A percentile compares a stretch with the other conserved stretches of the same genome.
These are phyloP conservation scores for Schizopygopsis pylzovi DNA, from an alignment of 2,797 vertebrate genomes.

Conservation along the genomic window DNA sequence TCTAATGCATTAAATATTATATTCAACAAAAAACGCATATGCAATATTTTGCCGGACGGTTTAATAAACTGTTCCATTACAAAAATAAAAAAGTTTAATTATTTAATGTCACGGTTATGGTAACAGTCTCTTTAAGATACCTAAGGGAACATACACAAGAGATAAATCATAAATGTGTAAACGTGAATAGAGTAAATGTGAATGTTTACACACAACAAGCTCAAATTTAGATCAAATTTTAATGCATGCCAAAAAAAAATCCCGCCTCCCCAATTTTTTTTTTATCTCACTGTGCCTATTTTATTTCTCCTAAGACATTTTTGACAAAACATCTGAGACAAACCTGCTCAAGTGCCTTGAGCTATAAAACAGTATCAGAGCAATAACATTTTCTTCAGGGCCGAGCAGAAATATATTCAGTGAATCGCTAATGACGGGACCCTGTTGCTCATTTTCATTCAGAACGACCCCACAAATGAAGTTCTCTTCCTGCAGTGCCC, in stretches of 20 bases:
- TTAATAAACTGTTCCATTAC: too few species aligned
- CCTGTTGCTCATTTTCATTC: conserved; percentile 9
- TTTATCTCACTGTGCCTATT: not conserved
- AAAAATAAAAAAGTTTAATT: too few species aligned
- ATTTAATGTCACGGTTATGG: too few species aligned
- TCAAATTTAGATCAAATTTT: not conserved
- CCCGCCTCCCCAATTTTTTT: too few species aligned
- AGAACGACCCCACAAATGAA: not conserved
- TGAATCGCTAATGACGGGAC: not conserved
- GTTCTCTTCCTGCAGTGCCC: not conserved
- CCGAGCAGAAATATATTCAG: conserved; percentile 2
- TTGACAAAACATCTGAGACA: not conserved
- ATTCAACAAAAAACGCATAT: too few species aligned
- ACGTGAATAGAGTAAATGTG: not conserved
- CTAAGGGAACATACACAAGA: not conserved
- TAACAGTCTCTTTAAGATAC: not conserved
- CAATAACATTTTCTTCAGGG: not conserved
- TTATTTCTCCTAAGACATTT: not conserved
- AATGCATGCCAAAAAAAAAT: not conserved
- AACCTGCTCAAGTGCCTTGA: not conserved
- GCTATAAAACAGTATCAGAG: conserved; percentile 7
- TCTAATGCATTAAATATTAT: too few species aligned
- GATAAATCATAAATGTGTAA: not conserved
- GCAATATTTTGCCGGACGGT: too few species aligned
- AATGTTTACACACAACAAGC: not conserved